phyloP scores from a whole-genome alignment of 2,797 vertebrate species.

The Allobates femoralis region DNA sequence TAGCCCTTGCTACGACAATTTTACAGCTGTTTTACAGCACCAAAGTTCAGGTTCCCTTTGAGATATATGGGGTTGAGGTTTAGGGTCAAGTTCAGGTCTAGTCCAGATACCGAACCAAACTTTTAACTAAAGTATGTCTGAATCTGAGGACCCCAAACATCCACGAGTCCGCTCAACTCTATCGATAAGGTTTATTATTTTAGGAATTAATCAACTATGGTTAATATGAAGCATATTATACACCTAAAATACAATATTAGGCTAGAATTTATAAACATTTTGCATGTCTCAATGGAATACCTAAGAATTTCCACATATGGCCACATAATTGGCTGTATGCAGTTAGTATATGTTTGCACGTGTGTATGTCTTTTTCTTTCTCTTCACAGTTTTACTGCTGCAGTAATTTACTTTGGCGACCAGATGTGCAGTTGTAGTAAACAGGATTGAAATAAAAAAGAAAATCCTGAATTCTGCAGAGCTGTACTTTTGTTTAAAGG shows the following conservation, averaged over 20 bases:
- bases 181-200: no score
- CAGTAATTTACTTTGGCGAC: constrained; percentile 13
- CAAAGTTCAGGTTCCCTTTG: no score
- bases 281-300: not conserved
- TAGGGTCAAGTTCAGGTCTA: no score
- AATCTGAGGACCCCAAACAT: no score
- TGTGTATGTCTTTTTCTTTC: not conserved
- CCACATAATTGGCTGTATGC: not conserved
- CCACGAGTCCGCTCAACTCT: no score
- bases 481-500: not conserved
- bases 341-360: not conserved
- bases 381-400: not conserved
- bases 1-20: no score
- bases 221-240: not conserved
- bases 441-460: not conserved
- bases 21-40: no score
- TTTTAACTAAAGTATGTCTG: no score
- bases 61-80: no score
- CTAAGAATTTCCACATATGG: constrained; percentile 4
- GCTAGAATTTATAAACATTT: not conserved
- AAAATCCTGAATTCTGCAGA: not conserved
- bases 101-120: no score
- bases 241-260: not conserved
- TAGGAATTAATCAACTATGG: not conserved
- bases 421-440: constrained; percentile 29